Evolutionary conservation across 1,140 invertebrate species (phyloP), one percentile per base, ranked within the genome.

Genomic region (Ptiloglossa arizonensis): DNA sequence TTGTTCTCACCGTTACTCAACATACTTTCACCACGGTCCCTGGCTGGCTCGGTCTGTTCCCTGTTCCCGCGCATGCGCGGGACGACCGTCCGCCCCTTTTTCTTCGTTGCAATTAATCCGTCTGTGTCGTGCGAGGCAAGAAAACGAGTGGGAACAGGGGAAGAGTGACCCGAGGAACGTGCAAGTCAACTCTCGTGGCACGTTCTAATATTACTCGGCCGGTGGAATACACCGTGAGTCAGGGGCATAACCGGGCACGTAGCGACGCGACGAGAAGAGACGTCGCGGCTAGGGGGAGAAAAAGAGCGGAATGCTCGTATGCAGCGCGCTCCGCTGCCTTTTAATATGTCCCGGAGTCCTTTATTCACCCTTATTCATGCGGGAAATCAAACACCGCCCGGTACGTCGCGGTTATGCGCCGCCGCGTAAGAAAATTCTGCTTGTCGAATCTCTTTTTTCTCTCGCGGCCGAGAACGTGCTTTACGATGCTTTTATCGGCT

Each of bases 191-290:
- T 79, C 81, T 77, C n/a, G 22, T 63, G 64, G 29, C 52, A 48
- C 63, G 86, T 85, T 88, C 87, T 88, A 88, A 88, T 88, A 88
- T 88, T 87, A 88, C 82, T 85, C 77, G 59, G 56, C 74, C 57
- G 60, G 77, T 69, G 75, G 70, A 82, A 80, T 72, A 79, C 74
- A 54, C 67, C 52, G 38, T 85, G 82, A 87, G 80, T 87, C 87
- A 85, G 79, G 78, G 62, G 48, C 75, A 74, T 85, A 83, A 80
- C 74, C 75, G 75, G 59, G 75, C 52, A 41, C 54, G 46, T 77
- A 83, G 50, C 63, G 38, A 68, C 60, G 63, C 69, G 68, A 60
- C 48, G 52, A 69, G 38, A 50, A 78, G 35, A 79, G 54, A 83
- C 32, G 60, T 71, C 27, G 22, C 22, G 57, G 35, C 24, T 72